Percentiles rank a stretch among this genome's conserved stretches.
phyloP scores from a whole-genome alignment of 2,797 vertebrate genomes.

The Esox masquinongy region DNA sequence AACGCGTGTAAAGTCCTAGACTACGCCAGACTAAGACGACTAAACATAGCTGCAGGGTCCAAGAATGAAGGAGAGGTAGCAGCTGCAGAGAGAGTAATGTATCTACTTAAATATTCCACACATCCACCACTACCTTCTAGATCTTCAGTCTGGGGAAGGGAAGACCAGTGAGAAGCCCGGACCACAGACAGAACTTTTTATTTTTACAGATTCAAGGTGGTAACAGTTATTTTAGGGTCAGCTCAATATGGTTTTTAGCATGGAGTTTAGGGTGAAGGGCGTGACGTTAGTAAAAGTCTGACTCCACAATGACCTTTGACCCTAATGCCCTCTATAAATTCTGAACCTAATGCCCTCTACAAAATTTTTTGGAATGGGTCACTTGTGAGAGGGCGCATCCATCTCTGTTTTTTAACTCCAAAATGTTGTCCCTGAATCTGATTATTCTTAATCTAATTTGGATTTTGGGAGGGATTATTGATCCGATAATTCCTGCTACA shows the following conservation, averaged over 20 bases:
- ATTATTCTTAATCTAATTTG: constrained; percentile 49
- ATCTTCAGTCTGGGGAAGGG: too few species aligned
- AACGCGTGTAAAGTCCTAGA: too few species aligned
- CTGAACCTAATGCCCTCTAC: neutral
- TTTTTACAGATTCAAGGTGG: neutral
- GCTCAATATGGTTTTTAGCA: neutral
- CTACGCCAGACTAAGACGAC: too few species aligned
- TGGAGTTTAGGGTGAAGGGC: neutral
- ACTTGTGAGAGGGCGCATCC: neutral
- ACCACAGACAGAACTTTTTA: neutral
- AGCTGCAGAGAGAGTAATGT: too few species aligned
- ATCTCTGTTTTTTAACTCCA: constrained; percentile 33
- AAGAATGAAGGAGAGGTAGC: too few species aligned
- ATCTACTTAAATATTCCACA: too few species aligned
- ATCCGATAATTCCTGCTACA: constrained; percentile 19
- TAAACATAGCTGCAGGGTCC: too few species aligned
- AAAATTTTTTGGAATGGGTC: neutral
- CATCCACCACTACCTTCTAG: too few species aligned
- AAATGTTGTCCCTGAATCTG: constrained; percentile 36
- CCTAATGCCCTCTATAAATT: neutral
- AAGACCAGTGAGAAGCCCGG: too few species aligned
- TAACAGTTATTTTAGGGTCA: neutral
- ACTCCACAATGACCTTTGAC: neutral
- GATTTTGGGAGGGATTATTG: constrained; percentile 42
- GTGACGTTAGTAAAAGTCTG: neutral